Base-by-base conservation (phyloP, 2,888 invertebrate genomes). In the Diarsia rubi region DNA sequence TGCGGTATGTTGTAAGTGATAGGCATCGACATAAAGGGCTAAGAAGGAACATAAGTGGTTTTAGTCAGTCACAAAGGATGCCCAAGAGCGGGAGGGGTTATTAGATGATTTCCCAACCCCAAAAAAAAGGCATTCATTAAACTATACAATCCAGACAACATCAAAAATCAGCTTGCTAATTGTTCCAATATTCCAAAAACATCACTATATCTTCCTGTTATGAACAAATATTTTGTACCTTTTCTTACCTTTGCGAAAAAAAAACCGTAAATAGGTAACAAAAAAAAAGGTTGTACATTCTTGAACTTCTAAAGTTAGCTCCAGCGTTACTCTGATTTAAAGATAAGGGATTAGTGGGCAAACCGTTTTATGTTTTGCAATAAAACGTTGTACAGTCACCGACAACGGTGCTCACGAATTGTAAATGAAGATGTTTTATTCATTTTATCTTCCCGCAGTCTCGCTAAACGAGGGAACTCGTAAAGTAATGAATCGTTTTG, bases 191-290 rank as follows among this genome's bases (percentile, higher is more conserved):
- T 42, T 11, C 57, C 66, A 49, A 57, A 52, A n/a, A 62, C 47
- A 27, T 44, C 67, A 74, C 81, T 54, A 54, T 42, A 45, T 47
- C 87, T 92, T 93, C 91, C 90, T 92, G 92, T 93, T 52, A 91
- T 92, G 89, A 90, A 92, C 90, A 92, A 92, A 92, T 91, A 90
- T 91, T 92, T 91, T 90, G 87, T 72, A 88, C 80, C 79, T 79
- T 78, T 77, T 57, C 63, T 78, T 81, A 69, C 67, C 72, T 21
- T 78, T 73, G 69, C 57, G 27, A 74, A 84, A 77, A 74, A 80
- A 71, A 78, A 63, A 45, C 11, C 12, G 5, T n/a, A n/a, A 47
- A 42, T 3, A 37, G 2, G 24, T 54, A 54, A 54, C 24, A 31
- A 64, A 71, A 81, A 80, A 82, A 83, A 83, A 52, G 82, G 67